A percentile compares a stretch with the other conserved stretches of the same genome.
Evolutionary conservation across 2,888 invertebrate genomes (phyloP).

Genomic region (Latrodectus hesperus): DNA sequence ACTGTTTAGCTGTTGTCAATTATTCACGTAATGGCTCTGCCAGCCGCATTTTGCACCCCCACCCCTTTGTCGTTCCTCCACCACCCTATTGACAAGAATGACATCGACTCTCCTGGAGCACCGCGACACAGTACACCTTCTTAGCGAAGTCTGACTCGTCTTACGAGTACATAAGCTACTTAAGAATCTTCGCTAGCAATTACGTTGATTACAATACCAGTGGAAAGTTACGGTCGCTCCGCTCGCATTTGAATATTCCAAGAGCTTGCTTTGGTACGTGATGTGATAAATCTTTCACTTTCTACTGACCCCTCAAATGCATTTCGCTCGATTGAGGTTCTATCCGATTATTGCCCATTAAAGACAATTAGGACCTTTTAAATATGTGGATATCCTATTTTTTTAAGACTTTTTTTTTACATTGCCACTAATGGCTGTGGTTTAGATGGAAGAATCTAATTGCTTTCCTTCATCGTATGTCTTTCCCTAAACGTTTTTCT

Average conservation of each 20-base stretch:
- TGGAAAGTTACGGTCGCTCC: slow-evolving; percentile 48
- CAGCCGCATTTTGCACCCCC: slow-evolving; percentile 47
- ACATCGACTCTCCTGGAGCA: slow-evolving; percentile 48
- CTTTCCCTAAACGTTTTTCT: neutral
- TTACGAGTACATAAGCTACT: slow-evolving; percentile 58
- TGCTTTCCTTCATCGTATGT: neutral
- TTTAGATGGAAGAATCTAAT: neutral
- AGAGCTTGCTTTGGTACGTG: slow-evolving; percentile 38
- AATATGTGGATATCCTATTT: neutral
- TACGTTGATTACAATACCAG: slow-evolving; percentile 64
- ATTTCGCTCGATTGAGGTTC: slow-evolving; percentile 30
- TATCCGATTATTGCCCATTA: slow-evolving; percentile 39
- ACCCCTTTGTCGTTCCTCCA: slow-evolving; percentile 1
- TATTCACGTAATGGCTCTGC: slow-evolving; percentile 66
- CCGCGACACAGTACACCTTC: slow-evolving; percentile 34
- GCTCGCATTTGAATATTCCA: slow-evolving; percentile 54
- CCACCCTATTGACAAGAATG: slow-evolving; percentile 59
- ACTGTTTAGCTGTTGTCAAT: slow-evolving; percentile 67
- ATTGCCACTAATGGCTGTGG: neutral
- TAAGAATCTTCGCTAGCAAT: slow-evolving; percentile 61
- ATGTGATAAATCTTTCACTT: slow-evolving; percentile 54
- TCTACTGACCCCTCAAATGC: slow-evolving; percentile 39
- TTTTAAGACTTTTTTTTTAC: neutral
- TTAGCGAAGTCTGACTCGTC: slow-evolving; percentile 39
- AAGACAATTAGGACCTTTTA: slow-evolving; percentile 20